Evolutionary conservation across 2,797 vertebrate species (phyloP), one percentile per base, ranked within the genome.

Genomic region (Enteromius fasciolatus): DNA sequence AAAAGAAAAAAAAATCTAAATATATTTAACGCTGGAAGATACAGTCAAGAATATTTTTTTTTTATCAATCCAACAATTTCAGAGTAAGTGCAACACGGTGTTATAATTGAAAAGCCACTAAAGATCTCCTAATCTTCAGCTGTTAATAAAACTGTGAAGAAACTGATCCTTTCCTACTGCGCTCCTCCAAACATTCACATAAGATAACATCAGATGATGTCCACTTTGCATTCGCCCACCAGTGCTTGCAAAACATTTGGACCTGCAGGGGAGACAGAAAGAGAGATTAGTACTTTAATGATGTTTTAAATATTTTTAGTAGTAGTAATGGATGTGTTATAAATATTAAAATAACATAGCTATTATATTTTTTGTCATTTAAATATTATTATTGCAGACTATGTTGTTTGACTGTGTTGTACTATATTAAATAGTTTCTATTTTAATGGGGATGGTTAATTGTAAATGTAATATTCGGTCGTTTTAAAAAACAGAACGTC

Each of bases 131-230:
- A 54, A 75, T 75, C 59, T 75, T 57, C 72, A 67, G 23, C 11
- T 63, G 39, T 23, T 61, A 61, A 46, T 7, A 66, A 70, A 81
- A 75, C 48, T 20, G 15, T 36, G 31, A 81, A 74, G 80, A 82
- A 75, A 82, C 46, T 41, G 61, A 54, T 54, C 31, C n/a, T 64
- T 46, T 52, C 59, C 59, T 50, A 74, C 59, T 82, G 44, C 68
- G 63, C 63, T 59, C 50, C 50, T 82, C 80, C 63, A 76, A 72
- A 69, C 36, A 61, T 80, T 33, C 36, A 31, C 72, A 66, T 18
- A 81, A 79, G 68, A 81, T 59, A 72, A 63, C 25, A 28, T 76
- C 61, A 82, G 23, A 44, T 76, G 7, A 76, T 31, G 63, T 50
- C 69, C 69, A 81, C 57, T 74, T 76, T 57, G 61, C 23, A 52